Evolutionary conservation across 2,888 invertebrate genomes (phyloP).

Genomic region (Pedicia rivosa): DNA sequence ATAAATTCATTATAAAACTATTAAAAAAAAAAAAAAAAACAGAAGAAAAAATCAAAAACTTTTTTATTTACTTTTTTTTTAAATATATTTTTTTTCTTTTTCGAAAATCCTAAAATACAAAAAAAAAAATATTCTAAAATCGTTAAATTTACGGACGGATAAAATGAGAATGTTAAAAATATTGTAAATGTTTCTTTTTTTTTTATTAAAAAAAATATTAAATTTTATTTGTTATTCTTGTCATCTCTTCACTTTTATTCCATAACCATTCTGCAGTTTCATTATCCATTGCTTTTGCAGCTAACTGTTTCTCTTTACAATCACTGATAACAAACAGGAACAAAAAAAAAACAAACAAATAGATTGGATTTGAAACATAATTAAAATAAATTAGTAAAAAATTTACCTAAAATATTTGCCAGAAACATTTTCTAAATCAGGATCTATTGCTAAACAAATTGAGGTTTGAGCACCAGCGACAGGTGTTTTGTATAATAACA

Average conservation of each 20-base stretch:
- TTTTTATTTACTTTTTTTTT: too few species aligned
- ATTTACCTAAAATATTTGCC: slow-evolving; percentile 48
- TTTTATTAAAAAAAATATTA: too few species aligned
- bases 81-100: too few species aligned
- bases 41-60: too few species aligned
- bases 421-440: slow-evolving; percentile 39
- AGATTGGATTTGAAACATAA: background rate
- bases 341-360: slow-evolving; percentile 12
- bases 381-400: slow-evolving; percentile 10
- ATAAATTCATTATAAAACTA: too few species aligned
- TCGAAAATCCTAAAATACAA: too few species aligned
- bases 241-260: slow-evolving; percentile 41
- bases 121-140: too few species aligned
- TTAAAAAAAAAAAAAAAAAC: too few species aligned
- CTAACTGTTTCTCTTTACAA: slow-evolving; percentile 34
- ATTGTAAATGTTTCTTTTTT: too few species aligned
- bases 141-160: too few species aligned
- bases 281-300: slow-evolving; percentile 36
- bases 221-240: background rate
- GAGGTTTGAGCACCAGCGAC: slow-evolving; percentile 42
- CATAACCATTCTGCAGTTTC: slow-evolving; percentile 42
- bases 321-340: slow-evolving; percentile 27
- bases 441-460: slow-evolving; percentile 40
- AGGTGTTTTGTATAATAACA: slow-evolving; percentile 56
- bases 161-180: too few species aligned